phyloP scores from a whole-genome alignment of 2,113 vertebrate genomes.

The Burhinus oedicnemus region DNA sequence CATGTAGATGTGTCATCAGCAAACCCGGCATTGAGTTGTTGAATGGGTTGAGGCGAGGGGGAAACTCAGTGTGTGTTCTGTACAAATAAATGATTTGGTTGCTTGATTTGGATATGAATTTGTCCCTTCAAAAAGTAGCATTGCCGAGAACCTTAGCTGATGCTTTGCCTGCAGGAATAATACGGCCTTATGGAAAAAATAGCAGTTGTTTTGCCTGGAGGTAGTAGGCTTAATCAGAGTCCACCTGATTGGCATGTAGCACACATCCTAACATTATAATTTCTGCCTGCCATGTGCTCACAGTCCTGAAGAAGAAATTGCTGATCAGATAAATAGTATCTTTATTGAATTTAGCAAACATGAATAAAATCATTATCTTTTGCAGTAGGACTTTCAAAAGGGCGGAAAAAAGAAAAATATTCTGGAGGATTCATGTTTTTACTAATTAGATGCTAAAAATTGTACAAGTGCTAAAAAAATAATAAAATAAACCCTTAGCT shows the following conservation, averaged over 20 bases:
- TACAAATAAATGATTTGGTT: neutral
- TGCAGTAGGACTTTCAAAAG: neutral
- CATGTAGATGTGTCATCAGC: neutral
- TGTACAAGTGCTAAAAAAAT: constrained; percentile 29
- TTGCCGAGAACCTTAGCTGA: neutral
- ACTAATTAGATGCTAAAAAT: constrained; percentile 58
- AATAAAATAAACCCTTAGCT: constrained; percentile 31
- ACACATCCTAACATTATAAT: neutral
- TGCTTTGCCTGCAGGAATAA: neutral
- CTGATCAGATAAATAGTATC: neutral
- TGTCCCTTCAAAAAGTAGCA: constrained; percentile 15
- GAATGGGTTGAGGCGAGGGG: neutral
- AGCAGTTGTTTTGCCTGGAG: constrained; percentile 39
- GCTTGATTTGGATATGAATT: neutral
- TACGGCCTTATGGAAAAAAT: neutral
- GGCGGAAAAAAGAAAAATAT: neutral
- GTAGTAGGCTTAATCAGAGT: neutral
- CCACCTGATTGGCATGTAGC: constrained; percentile 4
- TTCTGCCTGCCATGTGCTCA: neutral
- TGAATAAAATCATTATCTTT: neutral
- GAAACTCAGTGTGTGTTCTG: neutral
- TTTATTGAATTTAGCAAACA: neutral
- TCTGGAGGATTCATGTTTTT: constrained; percentile 13
- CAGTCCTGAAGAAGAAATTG: neutral
- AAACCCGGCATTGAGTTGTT: neutral